Percentiles rank a stretch among this genome's conserved stretches.
Conservation (phyloP, 2,888 invertebrate genomes). For the Yponomeuta sedellus region DNA sequence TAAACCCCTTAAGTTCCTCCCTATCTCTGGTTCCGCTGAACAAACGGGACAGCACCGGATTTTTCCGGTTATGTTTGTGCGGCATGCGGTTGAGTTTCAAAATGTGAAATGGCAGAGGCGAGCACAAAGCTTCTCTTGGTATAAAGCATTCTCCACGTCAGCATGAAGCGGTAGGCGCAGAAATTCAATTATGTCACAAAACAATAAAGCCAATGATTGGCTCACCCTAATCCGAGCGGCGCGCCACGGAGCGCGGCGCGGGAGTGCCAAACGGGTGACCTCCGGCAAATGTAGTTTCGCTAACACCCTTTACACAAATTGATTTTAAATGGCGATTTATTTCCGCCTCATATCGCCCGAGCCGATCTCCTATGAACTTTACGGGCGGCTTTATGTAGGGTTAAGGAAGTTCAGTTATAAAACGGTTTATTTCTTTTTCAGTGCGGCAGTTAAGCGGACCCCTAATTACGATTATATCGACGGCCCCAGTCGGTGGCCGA, state of each 20-base stretch:
- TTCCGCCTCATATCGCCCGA: conserved; percentile 72
- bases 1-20: conserved; percentile 31
- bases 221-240: neutral
- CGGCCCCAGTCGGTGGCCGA: neutral
- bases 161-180: neutral
- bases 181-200: neutral
- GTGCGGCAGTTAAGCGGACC: conserved; percentile 46
- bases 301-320: conserved; percentile 73
- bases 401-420: conserved; percentile 71
- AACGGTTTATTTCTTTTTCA: conserved; percentile 73
- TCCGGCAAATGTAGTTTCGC: conserved; percentile 30
- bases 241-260: neutral
- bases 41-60: neutral
- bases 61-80: neutral
- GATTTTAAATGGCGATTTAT: conserved; percentile 77
- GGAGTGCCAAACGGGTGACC: conserved; percentile 4
- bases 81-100: neutral
- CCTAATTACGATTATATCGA: conserved; percentile 43
- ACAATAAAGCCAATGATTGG: conserved; percentile 1
- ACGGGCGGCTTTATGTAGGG: conserved; percentile 68
- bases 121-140: no score
- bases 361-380: conserved; percentile 73
- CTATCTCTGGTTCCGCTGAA: conserved; percentile 7
- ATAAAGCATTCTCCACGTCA: neutral
- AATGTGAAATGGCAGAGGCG: neutral